These are phyloP conservation scores for Phaenicophaeus curvirostris DNA, from an alignment of 2,797 vertebrate species.

Conservation along the genomic window DNA sequence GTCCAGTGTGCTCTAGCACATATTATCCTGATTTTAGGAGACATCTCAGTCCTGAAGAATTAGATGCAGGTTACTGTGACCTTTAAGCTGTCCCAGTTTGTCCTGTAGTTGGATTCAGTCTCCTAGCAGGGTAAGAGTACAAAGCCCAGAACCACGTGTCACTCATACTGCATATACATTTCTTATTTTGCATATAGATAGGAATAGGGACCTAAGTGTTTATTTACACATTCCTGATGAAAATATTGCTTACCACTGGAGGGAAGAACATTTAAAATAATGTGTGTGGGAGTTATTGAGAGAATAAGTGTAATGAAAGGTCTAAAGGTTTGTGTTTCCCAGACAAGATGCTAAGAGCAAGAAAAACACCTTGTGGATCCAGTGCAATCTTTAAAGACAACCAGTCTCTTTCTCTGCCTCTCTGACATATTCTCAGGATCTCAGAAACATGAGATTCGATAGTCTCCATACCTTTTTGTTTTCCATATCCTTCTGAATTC, in stretches of 20 bases:
- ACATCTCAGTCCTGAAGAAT: neutral
- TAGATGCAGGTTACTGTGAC: neutral
- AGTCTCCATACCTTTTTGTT: neutral
- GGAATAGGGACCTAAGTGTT: neutral
- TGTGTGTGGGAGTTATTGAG: neutral
- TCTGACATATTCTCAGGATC: neutral
- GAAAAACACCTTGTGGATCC: neutral
- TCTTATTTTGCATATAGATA: neutral
- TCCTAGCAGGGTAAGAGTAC: neutral
- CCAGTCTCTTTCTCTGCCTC: neutral
- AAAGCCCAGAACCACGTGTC: neutral
- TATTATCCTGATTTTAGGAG: neutral
- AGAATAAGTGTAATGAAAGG: neutral
- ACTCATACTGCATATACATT: neutral
- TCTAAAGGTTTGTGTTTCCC: neutral
- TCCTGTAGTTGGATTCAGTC: neutral
- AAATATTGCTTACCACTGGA: neutral
- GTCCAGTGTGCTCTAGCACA: rapidly evolving
- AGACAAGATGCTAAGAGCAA: neutral
- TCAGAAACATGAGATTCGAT: neutral
- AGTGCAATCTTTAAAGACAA: neutral
- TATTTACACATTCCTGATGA: neutral
- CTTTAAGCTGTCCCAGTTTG: neutral
- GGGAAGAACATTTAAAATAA: neutral
- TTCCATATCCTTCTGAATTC: neutral